phyloP scores from a whole-genome alignment of 2,113 vertebrate genomes.

The Amblyornis subalaris region DNA sequence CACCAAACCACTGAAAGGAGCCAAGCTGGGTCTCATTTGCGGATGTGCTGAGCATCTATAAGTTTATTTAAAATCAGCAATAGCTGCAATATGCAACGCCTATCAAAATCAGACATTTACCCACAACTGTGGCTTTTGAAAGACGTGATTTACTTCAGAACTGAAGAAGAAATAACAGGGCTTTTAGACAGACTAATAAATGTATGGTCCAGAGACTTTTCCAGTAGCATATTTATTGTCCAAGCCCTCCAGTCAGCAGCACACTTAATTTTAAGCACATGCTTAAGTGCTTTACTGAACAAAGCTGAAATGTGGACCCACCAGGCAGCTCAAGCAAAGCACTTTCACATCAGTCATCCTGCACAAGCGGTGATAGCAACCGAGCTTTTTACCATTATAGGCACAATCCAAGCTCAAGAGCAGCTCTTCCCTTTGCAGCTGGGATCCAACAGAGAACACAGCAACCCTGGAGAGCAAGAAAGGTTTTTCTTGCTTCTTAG shows the following conservation, averaged over 20 bases:
- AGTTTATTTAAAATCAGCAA: conserved; percentile 37
- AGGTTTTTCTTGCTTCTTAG: not conserved
- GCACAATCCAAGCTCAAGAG: not conserved
- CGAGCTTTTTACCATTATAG: not conserved
- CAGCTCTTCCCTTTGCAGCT: not conserved
- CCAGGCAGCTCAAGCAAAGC: conserved; percentile 14
- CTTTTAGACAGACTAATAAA: conserved; percentile 50
- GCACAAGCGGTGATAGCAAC: not conserved
- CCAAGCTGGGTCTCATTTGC: conserved; percentile 43
- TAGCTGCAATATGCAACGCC: conserved; percentile 19
- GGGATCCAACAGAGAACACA: not conserved
- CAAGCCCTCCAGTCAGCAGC: conserved; percentile 49
- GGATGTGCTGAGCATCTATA: not conserved
- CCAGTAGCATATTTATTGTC: conserved; percentile 57
- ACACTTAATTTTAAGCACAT: conserved; percentile 62
- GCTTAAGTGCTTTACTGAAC: conserved; percentile 48
- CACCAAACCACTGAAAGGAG: conserved; percentile 26
- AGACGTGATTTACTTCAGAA: conserved; percentile 45
- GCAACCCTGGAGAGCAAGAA: not conserved
- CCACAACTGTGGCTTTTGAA: conserved; percentile 40
- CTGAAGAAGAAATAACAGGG: conserved; percentile 49
- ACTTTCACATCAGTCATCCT: conserved; percentile 5
- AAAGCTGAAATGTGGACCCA: conserved; percentile 31
- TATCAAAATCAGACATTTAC: conserved; percentile 31
- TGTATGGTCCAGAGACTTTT: conserved; percentile 45